A percentile compares a stretch with the other conserved stretches of the same genome.
Evolutionary conservation across 2,888 invertebrate species (phyloP).

Genomic region (Drosophila demipolita): DNA sequence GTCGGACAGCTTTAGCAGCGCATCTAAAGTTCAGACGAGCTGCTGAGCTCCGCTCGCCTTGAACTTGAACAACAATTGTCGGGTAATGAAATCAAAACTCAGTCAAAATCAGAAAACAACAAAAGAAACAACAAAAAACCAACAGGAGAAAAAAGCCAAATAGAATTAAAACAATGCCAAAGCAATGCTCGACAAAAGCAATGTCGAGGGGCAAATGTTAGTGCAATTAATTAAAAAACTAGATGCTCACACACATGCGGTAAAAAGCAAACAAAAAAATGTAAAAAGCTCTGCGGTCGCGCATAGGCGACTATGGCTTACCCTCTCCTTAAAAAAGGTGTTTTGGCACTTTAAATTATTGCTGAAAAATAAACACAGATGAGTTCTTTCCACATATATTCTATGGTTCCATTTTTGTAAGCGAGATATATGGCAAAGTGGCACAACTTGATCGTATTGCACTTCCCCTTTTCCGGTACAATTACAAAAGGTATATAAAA

Average conservation of each 20-base stretch:
- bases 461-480: neutral
- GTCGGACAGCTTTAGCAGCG: neutral
- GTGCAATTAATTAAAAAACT: constrained; percentile 75
- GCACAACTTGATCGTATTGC: neutral
- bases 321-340: neutral
- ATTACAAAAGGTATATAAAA: constrained; percentile 10
- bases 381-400: neutral
- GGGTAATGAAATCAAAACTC: constrained; percentile 62
- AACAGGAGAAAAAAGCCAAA: constrained; percentile 20
- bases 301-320: neutral
- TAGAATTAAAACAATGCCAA: constrained; percentile 51
- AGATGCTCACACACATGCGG: constrained; percentile 2
- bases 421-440: neutral
- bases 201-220: constrained; percentile 57
- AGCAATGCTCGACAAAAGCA: constrained; percentile 29
- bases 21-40: constrained; percentile 12
- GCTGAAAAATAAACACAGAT: neutral
- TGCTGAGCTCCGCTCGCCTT: constrained; percentile 46
- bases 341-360: neutral
- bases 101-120: constrained; percentile 23
- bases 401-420: neutral
- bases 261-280: neutral
- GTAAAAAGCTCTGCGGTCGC: neutral
- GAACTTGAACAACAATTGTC: constrained; percentile 67
- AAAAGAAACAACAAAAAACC: constrained; percentile 9